A percentile compares a stretch with the other conserved stretches of the same genome.
These are phyloP conservation scores for Distichodus sexfasciatus DNA, from an alignment of 2,797 vertebrate species.

Conservation along the genomic window DNA sequence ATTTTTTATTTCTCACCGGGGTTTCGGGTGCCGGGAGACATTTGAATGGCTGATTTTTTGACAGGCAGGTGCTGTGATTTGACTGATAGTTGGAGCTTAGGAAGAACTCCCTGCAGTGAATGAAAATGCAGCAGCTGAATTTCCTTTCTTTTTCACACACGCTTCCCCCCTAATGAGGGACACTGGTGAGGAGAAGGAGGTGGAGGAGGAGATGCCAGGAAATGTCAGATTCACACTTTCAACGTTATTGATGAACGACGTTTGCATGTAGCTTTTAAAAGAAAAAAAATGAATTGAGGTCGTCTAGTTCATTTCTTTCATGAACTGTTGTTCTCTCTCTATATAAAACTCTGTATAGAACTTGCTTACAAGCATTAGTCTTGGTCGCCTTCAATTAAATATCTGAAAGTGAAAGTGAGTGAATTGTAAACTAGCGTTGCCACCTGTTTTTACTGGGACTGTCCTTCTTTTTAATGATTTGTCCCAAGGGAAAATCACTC, in stretches of 20 bases:
- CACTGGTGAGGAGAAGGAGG: neutral
- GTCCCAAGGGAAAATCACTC: too few relatives aligned
- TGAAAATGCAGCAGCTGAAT: conserved; percentile 20
- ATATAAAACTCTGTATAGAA: too few relatives aligned
- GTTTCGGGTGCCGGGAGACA: neutral
- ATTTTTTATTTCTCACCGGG: neutral
- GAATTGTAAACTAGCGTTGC: too few relatives aligned
- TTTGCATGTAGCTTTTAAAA: neutral
- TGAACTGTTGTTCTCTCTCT: too few relatives aligned
- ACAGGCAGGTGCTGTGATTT: conserved; percentile 6
- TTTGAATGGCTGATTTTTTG: neutral
- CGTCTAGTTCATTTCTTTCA: too few relatives aligned
- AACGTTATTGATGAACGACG: neutral
- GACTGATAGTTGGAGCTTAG: conserved; percentile 14
- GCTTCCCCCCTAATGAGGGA: conserved; percentile 23
- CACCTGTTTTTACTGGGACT: too few relatives aligned
- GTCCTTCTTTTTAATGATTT: too few relatives aligned
- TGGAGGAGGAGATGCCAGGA: neutral
- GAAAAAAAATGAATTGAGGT: too few relatives aligned
- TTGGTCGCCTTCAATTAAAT: too few relatives aligned
- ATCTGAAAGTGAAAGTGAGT: too few relatives aligned
- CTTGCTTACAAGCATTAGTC: too few relatives aligned
- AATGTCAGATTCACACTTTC: neutral
- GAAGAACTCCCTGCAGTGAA: neutral
- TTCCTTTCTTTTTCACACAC: conserved; percentile 12